A percentile compares a stretch with the other conserved stretches of the same genome.
phyloP scores from a whole-genome alignment of 2,113 vertebrate genomes.

The Erpornis zantholeuca region DNA sequence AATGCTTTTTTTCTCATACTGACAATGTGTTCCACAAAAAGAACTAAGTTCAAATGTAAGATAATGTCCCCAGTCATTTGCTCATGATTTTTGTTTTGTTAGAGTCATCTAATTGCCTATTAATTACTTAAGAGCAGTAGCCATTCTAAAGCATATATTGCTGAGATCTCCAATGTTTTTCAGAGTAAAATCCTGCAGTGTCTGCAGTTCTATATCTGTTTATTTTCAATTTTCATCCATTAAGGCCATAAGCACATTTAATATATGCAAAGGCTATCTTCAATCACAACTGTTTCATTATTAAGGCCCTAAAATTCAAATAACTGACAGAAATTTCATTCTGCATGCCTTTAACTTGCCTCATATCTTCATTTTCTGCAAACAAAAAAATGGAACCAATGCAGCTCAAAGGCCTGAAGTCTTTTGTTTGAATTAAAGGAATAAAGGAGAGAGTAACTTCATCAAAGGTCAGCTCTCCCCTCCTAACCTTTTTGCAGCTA shows the following conservation, averaged over 20 bases:
- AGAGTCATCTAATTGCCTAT: conserved; percentile 23
- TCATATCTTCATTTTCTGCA: background rate
- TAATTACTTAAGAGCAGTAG: conserved; percentile 43
- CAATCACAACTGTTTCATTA: background rate
- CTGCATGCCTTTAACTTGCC: background rate
- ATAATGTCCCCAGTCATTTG: conserved; percentile 9
- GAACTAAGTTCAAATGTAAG: conserved; percentile 1
- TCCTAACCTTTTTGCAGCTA: background rate
- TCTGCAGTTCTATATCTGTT: background rate
- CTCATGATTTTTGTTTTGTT: conserved; percentile 51
- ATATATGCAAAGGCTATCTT: background rate
- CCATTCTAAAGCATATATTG: background rate
- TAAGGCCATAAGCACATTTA: background rate
- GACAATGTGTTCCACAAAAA: background rate
- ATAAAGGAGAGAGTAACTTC: background rate
- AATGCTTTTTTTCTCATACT: conserved; percentile 17
- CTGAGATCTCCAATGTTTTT: background rate
- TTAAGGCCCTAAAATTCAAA: background rate
- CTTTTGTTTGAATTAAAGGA: conserved; percentile 7
- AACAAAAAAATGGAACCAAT: background rate
- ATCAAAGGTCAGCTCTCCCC: conserved; percentile 1
- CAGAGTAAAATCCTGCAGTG: background rate
- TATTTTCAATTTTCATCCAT: background rate
- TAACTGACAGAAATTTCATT: background rate
- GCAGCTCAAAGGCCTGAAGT: background rate